A percentile compares a stretch with the other conserved stretches of the same genome.
These are phyloP conservation scores for Muscidifurax raptorellus DNA, from an alignment of 1,140 invertebrate genomes.

Conservation along the genomic window DNA sequence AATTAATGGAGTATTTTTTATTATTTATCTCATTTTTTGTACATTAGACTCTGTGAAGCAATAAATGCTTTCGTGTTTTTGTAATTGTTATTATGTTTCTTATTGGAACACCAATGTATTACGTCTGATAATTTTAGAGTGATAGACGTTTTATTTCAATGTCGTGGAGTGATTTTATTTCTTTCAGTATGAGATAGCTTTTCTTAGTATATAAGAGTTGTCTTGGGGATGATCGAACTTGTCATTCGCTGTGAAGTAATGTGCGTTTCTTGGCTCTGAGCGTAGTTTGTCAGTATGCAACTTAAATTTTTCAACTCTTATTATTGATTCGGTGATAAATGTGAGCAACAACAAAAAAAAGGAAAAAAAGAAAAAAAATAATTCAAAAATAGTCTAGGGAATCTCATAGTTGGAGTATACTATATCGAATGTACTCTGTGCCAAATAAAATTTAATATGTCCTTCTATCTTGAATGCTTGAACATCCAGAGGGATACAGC, in stretches of 20 bases:
- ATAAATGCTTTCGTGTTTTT: neutral
- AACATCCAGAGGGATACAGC: conserved; percentile 33
- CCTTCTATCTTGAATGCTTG: conserved; percentile 48
- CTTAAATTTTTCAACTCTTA: conserved; percentile 5
- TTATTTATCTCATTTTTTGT: conserved; percentile 27
- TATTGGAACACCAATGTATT: neutral
- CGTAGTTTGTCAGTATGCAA: neutral
- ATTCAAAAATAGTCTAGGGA: conserved; percentile 40
- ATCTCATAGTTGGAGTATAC: conserved; percentile 63
- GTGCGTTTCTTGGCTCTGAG: conserved; percentile 36
- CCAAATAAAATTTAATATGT: conserved; percentile 64
- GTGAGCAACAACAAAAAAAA: conserved; percentile 22
- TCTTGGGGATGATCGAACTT: conserved; percentile 66
- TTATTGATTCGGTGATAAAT: conserved; percentile 34
- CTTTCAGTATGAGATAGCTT: conserved; percentile 27
- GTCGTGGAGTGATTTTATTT: conserved; percentile 16
- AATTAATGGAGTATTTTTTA: conserved; percentile 7
- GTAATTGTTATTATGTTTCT: neutral
- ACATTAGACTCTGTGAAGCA: conserved; percentile 6
- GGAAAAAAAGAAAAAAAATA: too few relatives aligned
- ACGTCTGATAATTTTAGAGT: conserved; percentile 6
- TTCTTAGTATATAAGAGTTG: conserved; percentile 37
- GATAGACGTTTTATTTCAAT: conserved; percentile 1
- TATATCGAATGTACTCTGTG: conserved; percentile 68
- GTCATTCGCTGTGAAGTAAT: conserved; percentile 62